These are phyloP conservation scores for Cosmorhoe ocellata DNA, from an alignment of 2,888 invertebrate species.

Conservation along the genomic window DNA sequence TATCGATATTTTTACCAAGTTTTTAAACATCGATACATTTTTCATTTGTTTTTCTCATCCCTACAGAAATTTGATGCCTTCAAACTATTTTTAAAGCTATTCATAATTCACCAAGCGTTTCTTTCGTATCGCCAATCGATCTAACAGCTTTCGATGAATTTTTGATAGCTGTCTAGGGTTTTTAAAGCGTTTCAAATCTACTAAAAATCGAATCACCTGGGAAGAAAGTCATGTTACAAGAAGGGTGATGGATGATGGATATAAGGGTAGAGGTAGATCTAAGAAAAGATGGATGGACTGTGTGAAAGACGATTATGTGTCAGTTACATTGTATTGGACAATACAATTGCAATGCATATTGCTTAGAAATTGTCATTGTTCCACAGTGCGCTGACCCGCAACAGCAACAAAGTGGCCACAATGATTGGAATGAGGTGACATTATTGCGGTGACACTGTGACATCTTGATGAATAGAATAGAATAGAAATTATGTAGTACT, in stretches of 20 bases:
- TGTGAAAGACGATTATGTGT: no score
- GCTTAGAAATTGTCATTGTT: constrained; percentile 5
- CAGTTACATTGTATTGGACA: not conserved
- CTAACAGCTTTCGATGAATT: not conserved
- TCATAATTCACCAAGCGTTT: not conserved
- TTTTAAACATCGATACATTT: no score
- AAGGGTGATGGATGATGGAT: no score
- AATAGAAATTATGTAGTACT: no score
- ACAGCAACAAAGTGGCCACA: not conserved
- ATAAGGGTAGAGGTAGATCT: no score
- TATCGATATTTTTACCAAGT: no score
- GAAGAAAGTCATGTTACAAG: no score
- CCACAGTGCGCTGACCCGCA: not conserved
- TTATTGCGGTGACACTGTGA: not conserved
- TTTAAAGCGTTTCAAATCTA: no score
- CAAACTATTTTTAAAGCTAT: not conserved
- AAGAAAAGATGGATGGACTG: no score
- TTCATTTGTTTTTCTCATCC: no score
- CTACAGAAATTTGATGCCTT: not conserved
- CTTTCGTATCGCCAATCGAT: constrained; percentile 1
- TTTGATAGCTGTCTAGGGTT: not conserved
- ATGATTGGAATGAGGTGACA: not conserved
- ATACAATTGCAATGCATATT: not conserved
- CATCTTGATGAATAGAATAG: no score
- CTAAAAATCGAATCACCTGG: no score